Evolutionary conservation across 2,113 vertebrate species (phyloP).

Genomic region (Leptodactylus fuscus): DNA sequence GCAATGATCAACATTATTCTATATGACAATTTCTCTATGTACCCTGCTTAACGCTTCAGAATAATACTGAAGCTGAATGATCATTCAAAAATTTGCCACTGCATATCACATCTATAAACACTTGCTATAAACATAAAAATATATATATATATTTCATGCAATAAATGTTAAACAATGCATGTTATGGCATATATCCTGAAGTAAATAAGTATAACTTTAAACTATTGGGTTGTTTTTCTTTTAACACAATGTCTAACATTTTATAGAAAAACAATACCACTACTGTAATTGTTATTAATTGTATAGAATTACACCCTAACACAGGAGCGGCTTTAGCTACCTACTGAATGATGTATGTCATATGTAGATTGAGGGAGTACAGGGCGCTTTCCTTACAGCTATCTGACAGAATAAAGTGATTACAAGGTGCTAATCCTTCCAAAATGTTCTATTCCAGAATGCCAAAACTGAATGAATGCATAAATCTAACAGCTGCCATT

Average conservation of each 20-base stretch:
- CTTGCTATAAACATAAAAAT: too few species aligned
- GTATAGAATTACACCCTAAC: not conserved
- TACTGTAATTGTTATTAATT: not conserved
- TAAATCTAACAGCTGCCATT: slow-evolving; percentile 55
- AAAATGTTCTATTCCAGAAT: slow-evolving; percentile 34
- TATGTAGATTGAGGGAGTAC: not conserved
- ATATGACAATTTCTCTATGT: not conserved
- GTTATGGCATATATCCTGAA: too few species aligned
- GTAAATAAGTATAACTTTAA: not conserved
- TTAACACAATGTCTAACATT: too few species aligned
- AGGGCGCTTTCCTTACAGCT: slow-evolving; percentile 31
- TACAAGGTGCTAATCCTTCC: slow-evolving; percentile 56
- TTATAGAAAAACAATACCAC: not conserved
- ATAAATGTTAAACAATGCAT: too few species aligned
- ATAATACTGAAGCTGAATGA: too few species aligned
- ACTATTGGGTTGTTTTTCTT: too few species aligned
- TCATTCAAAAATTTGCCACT: not conserved
- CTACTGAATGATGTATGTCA: not conserved
- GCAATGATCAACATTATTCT: not conserved
- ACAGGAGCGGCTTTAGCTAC: not conserved
- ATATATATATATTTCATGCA: too few species aligned
- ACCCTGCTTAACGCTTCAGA: too few species aligned
- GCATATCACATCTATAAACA: not conserved
- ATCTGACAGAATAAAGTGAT: slow-evolving; percentile 45
- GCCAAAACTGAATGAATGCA: slow-evolving; percentile 44